Evolutionary conservation across 2,797 vertebrate genomes (phyloP).

Genomic region (Rhinoraja longicauda): DNA sequence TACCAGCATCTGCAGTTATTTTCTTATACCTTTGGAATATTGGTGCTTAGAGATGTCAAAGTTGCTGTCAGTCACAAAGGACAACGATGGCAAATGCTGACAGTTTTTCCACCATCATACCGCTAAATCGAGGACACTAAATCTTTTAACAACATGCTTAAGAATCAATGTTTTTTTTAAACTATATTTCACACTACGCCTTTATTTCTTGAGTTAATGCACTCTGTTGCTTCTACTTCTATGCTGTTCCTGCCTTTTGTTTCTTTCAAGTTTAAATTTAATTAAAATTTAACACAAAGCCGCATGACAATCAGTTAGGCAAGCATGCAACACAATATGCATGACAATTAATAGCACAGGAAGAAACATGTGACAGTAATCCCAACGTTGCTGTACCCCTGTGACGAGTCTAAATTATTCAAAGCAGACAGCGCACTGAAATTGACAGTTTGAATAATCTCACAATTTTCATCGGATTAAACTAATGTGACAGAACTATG

Average conservation of each 20-base stretch:
- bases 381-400: background rate
- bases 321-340: background rate
- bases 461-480: background rate
- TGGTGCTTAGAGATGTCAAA: too few species aligned
- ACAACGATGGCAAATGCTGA: too few species aligned
- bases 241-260: background rate
- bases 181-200: background rate
- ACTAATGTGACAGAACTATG: background rate
- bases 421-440: background rate
- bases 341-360: background rate
- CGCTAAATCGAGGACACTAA: background rate
- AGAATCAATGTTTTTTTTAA: background rate
- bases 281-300: constrained; percentile 14
- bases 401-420: background rate
- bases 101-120: too few species aligned
- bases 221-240: background rate
- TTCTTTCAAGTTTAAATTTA: background rate
- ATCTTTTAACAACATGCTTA: background rate
- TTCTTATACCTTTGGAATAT: too few species aligned
- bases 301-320: background rate
- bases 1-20: too few species aligned
- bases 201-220: background rate
- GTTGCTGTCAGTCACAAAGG: too few species aligned
- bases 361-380: background rate
- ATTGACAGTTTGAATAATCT: constrained; percentile 2